Conservation (phyloP, 2,113 vertebrate species). For the Syngnathus typhle region DNA sequence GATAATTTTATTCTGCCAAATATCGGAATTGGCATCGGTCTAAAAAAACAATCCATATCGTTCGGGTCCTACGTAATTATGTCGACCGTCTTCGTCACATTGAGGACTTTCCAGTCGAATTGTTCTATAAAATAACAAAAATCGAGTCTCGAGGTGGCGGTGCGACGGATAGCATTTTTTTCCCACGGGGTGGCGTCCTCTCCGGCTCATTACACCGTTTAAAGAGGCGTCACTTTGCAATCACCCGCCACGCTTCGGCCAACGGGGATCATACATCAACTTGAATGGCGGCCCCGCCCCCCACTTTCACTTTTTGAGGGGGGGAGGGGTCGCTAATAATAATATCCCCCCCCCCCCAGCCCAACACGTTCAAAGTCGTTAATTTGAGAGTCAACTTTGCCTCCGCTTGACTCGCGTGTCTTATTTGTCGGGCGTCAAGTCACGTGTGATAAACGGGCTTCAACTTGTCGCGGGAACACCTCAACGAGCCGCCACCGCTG, state of each 20-base stretch:
- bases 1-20: too few species aligned
- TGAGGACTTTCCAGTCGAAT: not conserved
- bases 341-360: not conserved
- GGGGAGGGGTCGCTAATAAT: not conserved
- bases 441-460: constrained; percentile 64
- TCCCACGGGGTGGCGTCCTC: constrained; percentile 32
- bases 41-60: too few species aligned
- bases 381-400: not conserved
- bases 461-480: constrained; percentile 62
- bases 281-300: constrained; percentile 40
- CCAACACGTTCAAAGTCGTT: not conserved
- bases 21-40: too few species aligned
- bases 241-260: constrained; percentile 65
- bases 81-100: not conserved
- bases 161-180: not conserved
- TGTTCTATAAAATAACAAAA: not conserved
- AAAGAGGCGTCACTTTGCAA: constrained; percentile 65
- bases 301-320: not conserved
- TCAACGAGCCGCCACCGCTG: constrained; percentile 50
- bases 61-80: too few species aligned
- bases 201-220: constrained; percentile 71
- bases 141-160: not conserved
- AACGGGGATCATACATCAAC: constrained; percentile 65
- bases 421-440: constrained; percentile 24
- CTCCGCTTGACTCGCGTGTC: constrained; percentile 35